Conservation (phyloP, 2,113 vertebrate genomes). For the Otocyon megalotis region DNA sequence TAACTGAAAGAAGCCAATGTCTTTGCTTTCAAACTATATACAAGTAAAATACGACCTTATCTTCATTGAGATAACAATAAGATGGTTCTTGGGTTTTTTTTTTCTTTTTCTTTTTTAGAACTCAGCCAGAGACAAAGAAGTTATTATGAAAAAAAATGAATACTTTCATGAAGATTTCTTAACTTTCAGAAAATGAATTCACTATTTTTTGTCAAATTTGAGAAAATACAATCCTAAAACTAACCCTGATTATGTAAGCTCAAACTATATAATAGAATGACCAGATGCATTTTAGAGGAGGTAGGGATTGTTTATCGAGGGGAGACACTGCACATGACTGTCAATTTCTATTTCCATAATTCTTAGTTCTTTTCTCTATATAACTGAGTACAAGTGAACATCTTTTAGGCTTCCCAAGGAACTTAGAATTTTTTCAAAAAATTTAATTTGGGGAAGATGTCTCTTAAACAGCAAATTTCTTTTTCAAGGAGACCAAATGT, state of each 20-base stretch:
- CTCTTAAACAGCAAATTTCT: constrained; percentile 37
- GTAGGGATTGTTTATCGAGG: neutral
- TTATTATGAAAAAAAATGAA: neutral
- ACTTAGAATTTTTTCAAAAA: constrained; percentile 30
- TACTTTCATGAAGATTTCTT: constrained; percentile 3
- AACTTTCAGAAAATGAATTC: neutral
- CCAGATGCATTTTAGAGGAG: neutral
- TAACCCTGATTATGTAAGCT: neutral
- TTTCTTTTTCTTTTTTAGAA: neutral
- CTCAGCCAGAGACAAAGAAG: neutral
- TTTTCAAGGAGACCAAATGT: neutral
- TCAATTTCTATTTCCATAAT: neutral
- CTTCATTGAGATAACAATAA: neutral
- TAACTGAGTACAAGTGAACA: neutral
- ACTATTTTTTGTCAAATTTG: neutral
- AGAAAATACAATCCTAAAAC: neutral
- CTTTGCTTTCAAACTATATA: neutral
- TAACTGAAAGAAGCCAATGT: neutral
- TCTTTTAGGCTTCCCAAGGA: constrained; percentile 37
- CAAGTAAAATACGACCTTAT: neutral
- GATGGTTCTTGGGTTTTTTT: neutral
- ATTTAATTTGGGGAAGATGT: constrained; percentile 5
- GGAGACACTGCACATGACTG: neutral
- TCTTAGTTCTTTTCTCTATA: neutral
- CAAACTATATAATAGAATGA: neutral